These are phyloP conservation scores for Drosophila aldrichi DNA, from an alignment of 2,888 invertebrate species.

Conservation along the genomic window DNA sequence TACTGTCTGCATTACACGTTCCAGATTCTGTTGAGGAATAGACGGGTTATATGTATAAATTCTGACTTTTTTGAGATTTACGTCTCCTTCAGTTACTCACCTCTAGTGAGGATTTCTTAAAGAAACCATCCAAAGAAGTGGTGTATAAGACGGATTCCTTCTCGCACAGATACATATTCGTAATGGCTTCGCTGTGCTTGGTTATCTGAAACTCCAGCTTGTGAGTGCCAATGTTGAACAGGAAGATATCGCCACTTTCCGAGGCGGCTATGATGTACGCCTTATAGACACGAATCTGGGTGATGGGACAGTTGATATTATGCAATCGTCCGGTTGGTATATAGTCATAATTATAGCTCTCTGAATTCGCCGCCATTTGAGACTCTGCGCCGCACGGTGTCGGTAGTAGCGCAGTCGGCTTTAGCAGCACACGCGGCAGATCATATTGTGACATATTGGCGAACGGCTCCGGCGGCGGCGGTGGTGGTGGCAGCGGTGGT, in stretches of 20 bases:
- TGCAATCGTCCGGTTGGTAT: conserved; percentile 71
- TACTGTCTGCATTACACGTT: conserved; percentile 76
- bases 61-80: neutral
- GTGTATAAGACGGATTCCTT: conserved; percentile 78
- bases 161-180: conserved; percentile 79
- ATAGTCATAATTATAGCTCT: conserved; percentile 26
- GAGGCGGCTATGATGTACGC: conserved; percentile 82
- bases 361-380: neutral
- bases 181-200: conserved; percentile 84
- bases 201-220: conserved; percentile 78
- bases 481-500: conserved; percentile 66
- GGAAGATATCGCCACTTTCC: conserved; percentile 84
- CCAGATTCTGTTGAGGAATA: conserved; percentile 73
- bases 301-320: conserved; percentile 76
- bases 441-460: conserved; percentile 42
- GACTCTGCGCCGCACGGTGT: neutral
- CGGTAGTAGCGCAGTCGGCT: neutral
- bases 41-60: neutral
- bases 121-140: conserved; percentile 83
- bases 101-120: conserved; percentile 83
- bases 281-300: conserved; percentile 80
- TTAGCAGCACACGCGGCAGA: conserved; percentile 29
- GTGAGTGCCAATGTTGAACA: conserved; percentile 78
- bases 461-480: conserved; percentile 58
- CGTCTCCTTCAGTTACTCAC: conserved; percentile 55